Evolutionary conservation across 2,888 invertebrate genomes (phyloP).

Genomic region (Gisinianus flammeolus): DNA sequence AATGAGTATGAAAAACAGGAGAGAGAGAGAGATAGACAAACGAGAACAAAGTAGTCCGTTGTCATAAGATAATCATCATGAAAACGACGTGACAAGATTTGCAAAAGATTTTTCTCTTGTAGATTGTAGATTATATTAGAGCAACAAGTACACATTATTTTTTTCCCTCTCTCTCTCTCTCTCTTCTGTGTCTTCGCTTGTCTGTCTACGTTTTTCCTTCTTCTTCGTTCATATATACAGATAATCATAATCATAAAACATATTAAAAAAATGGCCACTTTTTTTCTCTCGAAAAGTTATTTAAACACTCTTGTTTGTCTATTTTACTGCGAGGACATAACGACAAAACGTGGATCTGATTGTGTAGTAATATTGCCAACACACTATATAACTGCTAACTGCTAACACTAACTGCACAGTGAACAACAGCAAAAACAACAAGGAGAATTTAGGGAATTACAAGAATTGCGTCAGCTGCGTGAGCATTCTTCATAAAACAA

Average conservation of each 20-base stretch:
- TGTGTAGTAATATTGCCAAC: not conserved
- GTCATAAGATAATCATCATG: constrained; percentile 11
- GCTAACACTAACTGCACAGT: too few relatives aligned
- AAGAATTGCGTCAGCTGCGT: too few relatives aligned
- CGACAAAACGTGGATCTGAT: constrained; percentile 21
- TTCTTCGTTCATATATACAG: too few relatives aligned
- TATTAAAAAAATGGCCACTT: not conserved
- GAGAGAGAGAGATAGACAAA: too few relatives aligned
- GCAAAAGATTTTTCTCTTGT: constrained; percentile 16
- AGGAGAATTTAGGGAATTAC: too few relatives aligned
- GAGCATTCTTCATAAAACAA: too few relatives aligned
- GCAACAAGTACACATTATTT: too few relatives aligned
- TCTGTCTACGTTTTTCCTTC: too few relatives aligned
- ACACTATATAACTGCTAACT: not conserved
- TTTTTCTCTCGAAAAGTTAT: not conserved
- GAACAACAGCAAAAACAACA: too few relatives aligned
- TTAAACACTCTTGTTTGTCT: not conserved
- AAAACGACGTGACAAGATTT: constrained; percentile 22
- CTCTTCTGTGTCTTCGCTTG: not conserved
- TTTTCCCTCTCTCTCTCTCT: not conserved
- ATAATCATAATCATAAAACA: too few relatives aligned
- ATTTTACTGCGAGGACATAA: constrained; percentile 9
- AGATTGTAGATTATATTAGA: not conserved
- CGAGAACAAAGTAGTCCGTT: too few relatives aligned
- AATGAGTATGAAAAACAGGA: too few relatives aligned